Evolutionary conservation across 2,113 vertebrate genomes (phyloP).

Genomic region (Poeciliopsis turrubarensis): DNA sequence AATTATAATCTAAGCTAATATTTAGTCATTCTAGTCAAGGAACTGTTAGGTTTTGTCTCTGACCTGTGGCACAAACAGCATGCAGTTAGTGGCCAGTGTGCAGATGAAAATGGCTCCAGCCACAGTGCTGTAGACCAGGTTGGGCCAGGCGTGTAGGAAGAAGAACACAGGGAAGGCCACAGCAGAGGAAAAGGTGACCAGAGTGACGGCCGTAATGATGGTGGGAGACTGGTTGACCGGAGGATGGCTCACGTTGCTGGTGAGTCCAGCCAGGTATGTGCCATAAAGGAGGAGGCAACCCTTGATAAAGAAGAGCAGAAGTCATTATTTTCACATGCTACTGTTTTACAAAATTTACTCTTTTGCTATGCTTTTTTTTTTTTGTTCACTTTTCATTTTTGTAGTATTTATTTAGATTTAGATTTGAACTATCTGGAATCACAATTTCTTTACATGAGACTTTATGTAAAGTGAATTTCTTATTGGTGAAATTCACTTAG

Average conservation of each 20-base stretch:
- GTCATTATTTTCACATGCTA: neutral
- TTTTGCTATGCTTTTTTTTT: neutral
- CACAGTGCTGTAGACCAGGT: constrained; percentile 88
- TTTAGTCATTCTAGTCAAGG: neutral
- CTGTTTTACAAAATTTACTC: neutral
- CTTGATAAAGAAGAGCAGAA: constrained; percentile 69
- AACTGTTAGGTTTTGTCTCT: constrained; percentile 6
- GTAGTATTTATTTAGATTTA: neutral
- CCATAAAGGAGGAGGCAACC: constrained; percentile 89
- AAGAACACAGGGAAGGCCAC: constrained; percentile 83
- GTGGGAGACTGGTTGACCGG: constrained; percentile 96
- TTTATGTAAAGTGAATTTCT: too few species aligned
- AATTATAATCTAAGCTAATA: neutral
- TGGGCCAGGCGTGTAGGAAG: constrained; percentile 89
- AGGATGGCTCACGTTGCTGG: constrained; percentile 89
- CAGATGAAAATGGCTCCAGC: constrained; percentile 94
- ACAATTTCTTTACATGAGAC: neutral
- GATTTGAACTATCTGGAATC: neutral
- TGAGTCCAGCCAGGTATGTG: constrained; percentile 93
- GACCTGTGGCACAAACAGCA: constrained; percentile 97
- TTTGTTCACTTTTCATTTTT: neutral
- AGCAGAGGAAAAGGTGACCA: constrained; percentile 83
- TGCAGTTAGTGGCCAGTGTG: constrained; percentile 90
- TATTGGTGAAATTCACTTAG: too few species aligned
- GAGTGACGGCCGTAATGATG: constrained; percentile 86